Evolutionary conservation across 1,140 invertebrate genomes (phyloP), one percentile per base, ranked within the genome.

Genomic region (Orussus abietinus): DNA sequence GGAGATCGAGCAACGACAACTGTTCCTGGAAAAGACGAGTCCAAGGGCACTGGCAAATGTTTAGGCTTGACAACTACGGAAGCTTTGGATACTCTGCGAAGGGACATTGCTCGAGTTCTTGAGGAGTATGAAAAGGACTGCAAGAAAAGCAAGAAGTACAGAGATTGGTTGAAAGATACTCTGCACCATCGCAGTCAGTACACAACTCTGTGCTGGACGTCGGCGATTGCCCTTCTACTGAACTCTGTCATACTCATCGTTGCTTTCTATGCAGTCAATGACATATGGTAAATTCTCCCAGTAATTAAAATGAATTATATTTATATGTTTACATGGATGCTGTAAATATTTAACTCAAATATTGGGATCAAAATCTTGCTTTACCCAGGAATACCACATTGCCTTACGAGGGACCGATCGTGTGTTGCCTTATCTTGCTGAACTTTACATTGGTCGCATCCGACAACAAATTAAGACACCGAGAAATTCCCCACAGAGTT

Each of bases 171-270:
- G 15, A 71, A 62, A 51, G 77, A 80, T 57, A 62, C 77, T 22
- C 65, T 80, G 34, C 72, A 79, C 57, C 78, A 80, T 53, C 74
- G 67, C 38, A 84, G 81, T 56, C 77, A 77, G 47, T 75, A 81
- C 39, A 83, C 82, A 33, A 81, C 80, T 4, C 74, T 85, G 47
- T 79, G 80, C 40, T 84, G 82, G 80, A 75, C 81, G 12, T 81
- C 81, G 25, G 74, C 77, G 26, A 33, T 77, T 1, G 69, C 74
- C 1, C 66, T 79, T 17, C 42, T 80, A 34, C 44, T 81, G 26
- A 70, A 64, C 51, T 65, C 64, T 18, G 49, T 74, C 45, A 49
- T 64, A 18, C 60, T 79, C 21, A 60, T 77, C 15, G 22, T 73
- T 30, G 57, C 66, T 42, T 75, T 63, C 49, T 66, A 68, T 39